Conservation (phyloP, 2,888 invertebrate genomes). For the Catonia carolina region DNA sequence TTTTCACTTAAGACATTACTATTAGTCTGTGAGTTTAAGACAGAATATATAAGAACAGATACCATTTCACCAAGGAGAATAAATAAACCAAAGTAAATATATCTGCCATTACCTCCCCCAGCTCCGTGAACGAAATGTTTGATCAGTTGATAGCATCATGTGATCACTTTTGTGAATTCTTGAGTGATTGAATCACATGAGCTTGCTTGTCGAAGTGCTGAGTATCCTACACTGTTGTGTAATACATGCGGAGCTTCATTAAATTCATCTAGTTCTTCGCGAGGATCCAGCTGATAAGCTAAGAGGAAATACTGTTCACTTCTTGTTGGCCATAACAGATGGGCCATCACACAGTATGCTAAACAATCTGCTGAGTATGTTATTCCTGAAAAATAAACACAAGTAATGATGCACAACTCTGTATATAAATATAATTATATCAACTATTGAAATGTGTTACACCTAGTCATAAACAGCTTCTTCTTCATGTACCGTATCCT, state of each 20-base stretch:
- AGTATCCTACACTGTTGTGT: conserved; percentile 38
- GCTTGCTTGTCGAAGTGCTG: conserved; percentile 18
- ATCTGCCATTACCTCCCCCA: too few species aligned
- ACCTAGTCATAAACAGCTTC: background rate
- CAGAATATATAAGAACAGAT: too few species aligned
- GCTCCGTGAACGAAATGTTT: too few species aligned
- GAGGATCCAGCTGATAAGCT: conserved; percentile 46
- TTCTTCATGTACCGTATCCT: too few species aligned
- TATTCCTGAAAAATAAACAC: conserved; percentile 59
- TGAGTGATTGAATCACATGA: conserved; percentile 6
- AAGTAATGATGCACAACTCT: conserved; percentile 1
- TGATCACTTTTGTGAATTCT: conserved; percentile 8
- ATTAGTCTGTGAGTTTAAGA: too few species aligned
- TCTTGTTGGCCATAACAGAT: conserved; percentile 90
- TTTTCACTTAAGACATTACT: too few species aligned
- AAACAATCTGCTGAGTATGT: conserved; percentile 93
- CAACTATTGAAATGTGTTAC: background rate
- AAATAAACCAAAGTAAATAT: too few species aligned
- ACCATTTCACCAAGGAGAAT: too few species aligned
- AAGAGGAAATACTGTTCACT: conserved; percentile 86
- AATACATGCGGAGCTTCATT: conserved; percentile 85
- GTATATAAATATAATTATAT: conserved; percentile 14
- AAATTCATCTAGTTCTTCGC: conserved; percentile 82
- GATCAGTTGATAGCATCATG: background rate
- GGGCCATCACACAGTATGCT: conserved; percentile 91